Conservation (phyloP, 2,113 vertebrate genomes). For the Plecotus auritus region DNA sequence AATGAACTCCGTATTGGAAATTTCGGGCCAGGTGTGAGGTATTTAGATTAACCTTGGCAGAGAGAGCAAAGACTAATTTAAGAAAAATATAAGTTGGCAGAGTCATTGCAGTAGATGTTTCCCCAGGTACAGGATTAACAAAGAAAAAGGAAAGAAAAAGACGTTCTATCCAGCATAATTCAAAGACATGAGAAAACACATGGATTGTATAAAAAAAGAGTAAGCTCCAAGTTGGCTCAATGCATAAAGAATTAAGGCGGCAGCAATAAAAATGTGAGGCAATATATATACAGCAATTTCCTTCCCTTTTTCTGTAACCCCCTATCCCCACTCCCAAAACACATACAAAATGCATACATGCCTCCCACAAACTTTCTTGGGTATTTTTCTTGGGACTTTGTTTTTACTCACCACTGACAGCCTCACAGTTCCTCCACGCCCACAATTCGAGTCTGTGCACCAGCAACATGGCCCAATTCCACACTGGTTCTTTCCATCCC, state of each 20-base stretch:
- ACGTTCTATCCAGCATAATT: constrained; percentile 21
- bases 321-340: background rate
- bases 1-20: background rate
- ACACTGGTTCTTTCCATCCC: background rate
- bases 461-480: background rate
- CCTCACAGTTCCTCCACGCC: background rate
- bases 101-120: constrained; percentile 23
- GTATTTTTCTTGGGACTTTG: background rate
- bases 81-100: constrained; percentile 28
- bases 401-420: background rate
- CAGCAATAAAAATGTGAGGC: background rate
- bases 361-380: background rate
- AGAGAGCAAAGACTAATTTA: constrained; percentile 3
- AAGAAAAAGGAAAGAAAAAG: constrained; percentile 49
- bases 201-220: constrained; percentile 39
- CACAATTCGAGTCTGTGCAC: background rate
- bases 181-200: constrained; percentile 48
- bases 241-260: constrained; percentile 26
- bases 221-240: constrained; percentile 24
- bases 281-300: background rate
- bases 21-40: background rate
- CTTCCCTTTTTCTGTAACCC: background rate
- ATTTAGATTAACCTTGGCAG: constrained; percentile 35
- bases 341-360: background rate
- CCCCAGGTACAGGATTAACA: constrained; percentile 48